Conservation (phyloP, 2,888 invertebrate species). For the Ormyrus nitidulus region DNA sequence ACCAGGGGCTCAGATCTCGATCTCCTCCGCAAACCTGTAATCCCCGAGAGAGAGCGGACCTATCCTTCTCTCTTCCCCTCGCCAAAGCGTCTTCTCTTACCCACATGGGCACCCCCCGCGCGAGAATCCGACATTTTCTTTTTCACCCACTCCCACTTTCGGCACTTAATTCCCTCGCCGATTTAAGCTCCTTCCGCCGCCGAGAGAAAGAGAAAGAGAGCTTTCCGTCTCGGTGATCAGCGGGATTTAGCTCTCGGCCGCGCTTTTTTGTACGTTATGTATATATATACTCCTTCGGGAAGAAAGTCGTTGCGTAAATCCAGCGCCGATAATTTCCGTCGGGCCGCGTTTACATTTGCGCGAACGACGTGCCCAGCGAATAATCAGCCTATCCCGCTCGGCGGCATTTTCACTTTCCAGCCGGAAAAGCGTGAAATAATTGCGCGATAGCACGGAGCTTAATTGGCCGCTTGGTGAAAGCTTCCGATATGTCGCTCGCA, state of each 20-base stretch:
- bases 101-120: conserved; percentile 7
- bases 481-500: no score
- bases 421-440: background rate
- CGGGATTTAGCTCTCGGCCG: conserved; percentile 21
- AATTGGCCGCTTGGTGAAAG: no score
- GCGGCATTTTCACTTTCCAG: background rate
- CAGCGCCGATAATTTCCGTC: no score
- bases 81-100: background rate
- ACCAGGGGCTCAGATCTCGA: conserved; percentile 71
- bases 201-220: background rate
- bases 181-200: no score
- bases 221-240: background rate
- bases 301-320: no score
- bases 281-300: no score
- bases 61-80: conserved; percentile 10
- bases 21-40: conserved; percentile 75
- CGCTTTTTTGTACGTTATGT: no score
- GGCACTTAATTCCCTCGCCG: no score
- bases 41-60: conserved; percentile 64
- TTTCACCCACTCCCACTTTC: background rate
- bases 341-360: background rate
- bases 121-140: conserved; percentile 40
- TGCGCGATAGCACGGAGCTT: no score
- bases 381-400: background rate
- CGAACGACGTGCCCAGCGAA: background rate